These are phyloP conservation scores for Antechinus stuartii DNA, from an alignment of 2,113 vertebrate species.

Conservation along the genomic window DNA sequence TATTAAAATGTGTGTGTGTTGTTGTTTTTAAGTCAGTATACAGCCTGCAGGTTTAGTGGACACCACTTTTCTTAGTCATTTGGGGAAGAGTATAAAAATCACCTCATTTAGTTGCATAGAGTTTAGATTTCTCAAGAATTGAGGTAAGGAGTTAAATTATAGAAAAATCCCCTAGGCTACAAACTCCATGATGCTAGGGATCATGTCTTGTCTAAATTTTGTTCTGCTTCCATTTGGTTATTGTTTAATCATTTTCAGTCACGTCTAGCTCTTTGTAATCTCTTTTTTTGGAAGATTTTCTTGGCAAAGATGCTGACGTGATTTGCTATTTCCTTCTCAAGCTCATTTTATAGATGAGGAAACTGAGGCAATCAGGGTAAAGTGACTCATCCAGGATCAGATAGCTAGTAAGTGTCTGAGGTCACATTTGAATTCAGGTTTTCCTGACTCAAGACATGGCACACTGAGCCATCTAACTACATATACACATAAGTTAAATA, in stretches of 20 bases:
- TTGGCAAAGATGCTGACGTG: background rate
- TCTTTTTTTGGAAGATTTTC: background rate
- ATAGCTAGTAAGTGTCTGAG: background rate
- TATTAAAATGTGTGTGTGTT: background rate
- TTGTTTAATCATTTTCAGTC: background rate
- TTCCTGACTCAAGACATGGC: background rate
- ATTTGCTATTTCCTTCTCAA: background rate
- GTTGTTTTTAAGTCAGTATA: background rate
- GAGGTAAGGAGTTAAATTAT: background rate
- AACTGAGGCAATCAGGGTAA: background rate
- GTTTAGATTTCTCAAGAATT: background rate
- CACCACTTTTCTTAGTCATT: background rate
- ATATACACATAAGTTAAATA: background rate
- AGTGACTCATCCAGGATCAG: background rate
- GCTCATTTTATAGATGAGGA: background rate
- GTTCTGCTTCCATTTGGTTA: background rate
- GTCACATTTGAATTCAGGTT: background rate
- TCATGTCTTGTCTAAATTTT: background rate
- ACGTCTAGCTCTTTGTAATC: background rate
- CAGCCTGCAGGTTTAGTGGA: background rate
- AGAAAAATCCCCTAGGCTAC: background rate
- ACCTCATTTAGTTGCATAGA: background rate
- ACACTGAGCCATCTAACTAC: background rate
- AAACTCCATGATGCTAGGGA: background rate
- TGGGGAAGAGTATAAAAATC: background rate